These are phyloP conservation scores for Atrichornis clamosus DNA, from an alignment of 2,113 vertebrate genomes.

Conservation along the genomic window DNA sequence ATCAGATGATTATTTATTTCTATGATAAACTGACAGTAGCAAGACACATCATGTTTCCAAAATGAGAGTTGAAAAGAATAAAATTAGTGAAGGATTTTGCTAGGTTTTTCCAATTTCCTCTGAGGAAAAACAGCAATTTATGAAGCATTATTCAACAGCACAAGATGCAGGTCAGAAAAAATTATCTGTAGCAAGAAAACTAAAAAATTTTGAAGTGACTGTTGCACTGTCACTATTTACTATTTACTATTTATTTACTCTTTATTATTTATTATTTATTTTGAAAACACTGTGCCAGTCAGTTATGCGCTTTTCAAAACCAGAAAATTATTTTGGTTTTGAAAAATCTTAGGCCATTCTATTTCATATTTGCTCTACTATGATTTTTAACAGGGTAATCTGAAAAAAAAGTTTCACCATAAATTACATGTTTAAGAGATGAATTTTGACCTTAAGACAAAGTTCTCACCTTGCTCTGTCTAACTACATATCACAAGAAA, in stretches of 20 bases:
- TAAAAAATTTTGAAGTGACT: not conserved
- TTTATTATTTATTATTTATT: not conserved
- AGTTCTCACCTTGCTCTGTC: not conserved
- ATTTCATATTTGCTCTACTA: not conserved
- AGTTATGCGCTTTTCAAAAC: not conserved
- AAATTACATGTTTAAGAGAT: not conserved
- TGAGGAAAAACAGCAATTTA: not conserved
- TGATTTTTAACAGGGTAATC: not conserved
- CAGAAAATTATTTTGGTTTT: not conserved
- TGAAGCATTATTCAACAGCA: not conserved
- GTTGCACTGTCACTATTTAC: not conserved
- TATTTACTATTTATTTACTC: not conserved
- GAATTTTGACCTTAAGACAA: not conserved
- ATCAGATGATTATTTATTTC: not conserved
- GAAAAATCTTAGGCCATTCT: not conserved
- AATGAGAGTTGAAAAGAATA: not conserved
- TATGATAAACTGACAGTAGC: not conserved
- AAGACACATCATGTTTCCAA: not conserved
- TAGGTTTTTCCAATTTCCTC: not conserved
- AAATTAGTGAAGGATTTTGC: not conserved
- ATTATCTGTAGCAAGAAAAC: not conserved
- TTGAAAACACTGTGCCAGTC: not conserved
- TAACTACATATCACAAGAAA: not conserved
- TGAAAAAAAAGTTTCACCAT: not conserved
- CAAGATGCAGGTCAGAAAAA: not conserved